Conservation (phyloP, 2,113 vertebrate genomes). For the Hypanus sabinus region DNA sequence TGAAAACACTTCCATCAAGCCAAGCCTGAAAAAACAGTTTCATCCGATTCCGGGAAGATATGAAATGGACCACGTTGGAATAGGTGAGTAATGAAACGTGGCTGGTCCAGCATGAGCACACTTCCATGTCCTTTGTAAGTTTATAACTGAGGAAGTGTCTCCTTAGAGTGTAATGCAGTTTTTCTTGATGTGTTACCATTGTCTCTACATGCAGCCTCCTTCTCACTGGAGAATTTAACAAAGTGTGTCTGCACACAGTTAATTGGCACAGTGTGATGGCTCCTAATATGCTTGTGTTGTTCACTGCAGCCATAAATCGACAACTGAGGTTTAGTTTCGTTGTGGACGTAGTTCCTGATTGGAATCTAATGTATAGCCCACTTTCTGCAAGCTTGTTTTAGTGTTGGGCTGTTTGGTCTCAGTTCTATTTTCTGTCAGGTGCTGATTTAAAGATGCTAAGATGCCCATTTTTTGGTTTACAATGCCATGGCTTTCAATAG, state of each 20-base stretch:
- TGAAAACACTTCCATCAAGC: not conserved
- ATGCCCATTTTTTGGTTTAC: not conserved
- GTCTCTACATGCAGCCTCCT: not conserved
- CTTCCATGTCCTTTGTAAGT: not conserved
- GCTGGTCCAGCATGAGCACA: not conserved
- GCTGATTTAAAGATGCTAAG: not conserved
- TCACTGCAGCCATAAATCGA: not conserved
- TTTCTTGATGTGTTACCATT: constrained; percentile 5
- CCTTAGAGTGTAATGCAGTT: not conserved
- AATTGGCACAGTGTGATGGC: not conserved
- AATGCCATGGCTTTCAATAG: not conserved
- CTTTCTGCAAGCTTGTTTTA: not conserved
- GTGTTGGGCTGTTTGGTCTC: not conserved
- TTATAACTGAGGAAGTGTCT: not conserved
- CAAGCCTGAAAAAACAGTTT: not conserved
- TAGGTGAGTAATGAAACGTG: not conserved
- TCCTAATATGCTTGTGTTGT: not conserved
- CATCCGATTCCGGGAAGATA: not conserved
- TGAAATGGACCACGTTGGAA: not conserved
- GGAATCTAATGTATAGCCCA: not conserved
- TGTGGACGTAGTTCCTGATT: not conserved
- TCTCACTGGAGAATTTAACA: not conserved
- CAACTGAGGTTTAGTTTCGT: not conserved
- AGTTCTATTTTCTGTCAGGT: not conserved
- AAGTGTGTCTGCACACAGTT: not conserved